Conservation (phyloP, 2,888 invertebrate genomes). For the Drosophila austrosaltans region DNA sequence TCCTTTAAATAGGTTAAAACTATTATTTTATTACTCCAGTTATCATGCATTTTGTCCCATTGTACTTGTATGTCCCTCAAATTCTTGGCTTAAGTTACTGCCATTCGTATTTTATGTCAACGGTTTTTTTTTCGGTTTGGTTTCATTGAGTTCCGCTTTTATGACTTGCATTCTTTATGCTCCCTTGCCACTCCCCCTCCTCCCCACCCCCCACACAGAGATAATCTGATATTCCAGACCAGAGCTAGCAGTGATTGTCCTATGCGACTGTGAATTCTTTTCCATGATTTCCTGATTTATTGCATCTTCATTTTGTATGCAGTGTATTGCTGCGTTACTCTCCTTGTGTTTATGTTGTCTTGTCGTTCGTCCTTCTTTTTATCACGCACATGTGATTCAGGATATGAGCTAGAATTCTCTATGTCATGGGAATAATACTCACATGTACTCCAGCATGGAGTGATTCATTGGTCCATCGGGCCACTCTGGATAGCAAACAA, state of each 20-base stretch:
- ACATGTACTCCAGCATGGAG: conserved; percentile 90
- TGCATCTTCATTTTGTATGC: conserved; percentile 37
- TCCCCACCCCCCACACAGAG: neutral
- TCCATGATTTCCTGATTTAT: conserved; percentile 57
- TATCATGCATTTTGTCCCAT: neutral
- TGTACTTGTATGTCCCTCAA: conserved; percentile 7
- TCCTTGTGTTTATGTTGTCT: neutral
- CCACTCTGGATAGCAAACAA: conserved; percentile 94
- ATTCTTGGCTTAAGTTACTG: conserved; percentile 3
- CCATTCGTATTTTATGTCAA: conserved; percentile 33
- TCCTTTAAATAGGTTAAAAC: neutral
- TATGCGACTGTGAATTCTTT: conserved; percentile 32
- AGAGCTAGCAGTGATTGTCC: conserved; percentile 31
- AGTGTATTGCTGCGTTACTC: conserved; percentile 28
- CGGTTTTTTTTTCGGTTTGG: conserved; percentile 30
- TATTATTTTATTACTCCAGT: neutral
- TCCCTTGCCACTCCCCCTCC: neutral
- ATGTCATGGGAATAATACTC: conserved; percentile 83
- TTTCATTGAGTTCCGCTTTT: conserved; percentile 36
- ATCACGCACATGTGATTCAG: conserved; percentile 6
- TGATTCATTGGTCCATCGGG: conserved; percentile 90
- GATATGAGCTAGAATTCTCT: neutral
- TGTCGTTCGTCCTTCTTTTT: neutral
- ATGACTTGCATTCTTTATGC: conserved; percentile 27
- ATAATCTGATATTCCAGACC: conserved; percentile 11